A percentile compares a stretch with the other conserved stretches of the same genome.
Conservation (phyloP, 2,797 vertebrate species). For the Centroberyx gerrardi region DNA sequence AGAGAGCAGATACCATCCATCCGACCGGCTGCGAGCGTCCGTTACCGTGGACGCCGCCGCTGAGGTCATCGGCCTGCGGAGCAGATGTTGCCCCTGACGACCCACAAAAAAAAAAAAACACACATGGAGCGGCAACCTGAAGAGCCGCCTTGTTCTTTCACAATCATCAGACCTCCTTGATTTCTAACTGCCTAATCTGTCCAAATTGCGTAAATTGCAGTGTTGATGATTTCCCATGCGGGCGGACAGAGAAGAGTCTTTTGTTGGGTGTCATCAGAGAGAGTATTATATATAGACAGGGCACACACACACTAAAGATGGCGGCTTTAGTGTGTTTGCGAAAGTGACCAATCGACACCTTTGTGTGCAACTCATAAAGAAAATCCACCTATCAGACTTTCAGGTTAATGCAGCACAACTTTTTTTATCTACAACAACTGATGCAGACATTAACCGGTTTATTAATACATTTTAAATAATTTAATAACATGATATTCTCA, state of each 20-base stretch:
- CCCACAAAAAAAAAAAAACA: constrained; percentile 28
- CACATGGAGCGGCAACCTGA: constrained; percentile 49
- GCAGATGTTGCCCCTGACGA: constrained; percentile 75
- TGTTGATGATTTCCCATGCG: constrained; percentile 50
- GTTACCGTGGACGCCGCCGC: constrained; percentile 43
- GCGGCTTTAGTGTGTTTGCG: too few relatives aligned
- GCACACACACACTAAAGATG: too few relatives aligned
- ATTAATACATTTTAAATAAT: too few relatives aligned
- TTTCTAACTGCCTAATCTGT: constrained; percentile 59
- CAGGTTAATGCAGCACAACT: too few relatives aligned
- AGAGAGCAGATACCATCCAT: constrained; percentile 51
- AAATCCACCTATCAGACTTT: too few relatives aligned
- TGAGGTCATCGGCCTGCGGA: constrained; percentile 74
- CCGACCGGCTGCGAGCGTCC: constrained; percentile 58
- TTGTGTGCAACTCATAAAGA: too few relatives aligned
- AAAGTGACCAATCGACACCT: too few relatives aligned
- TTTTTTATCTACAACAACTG: too few relatives aligned
- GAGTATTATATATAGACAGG: too few relatives aligned
- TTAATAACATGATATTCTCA: too few relatives aligned
- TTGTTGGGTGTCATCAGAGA: constrained; percentile 2
- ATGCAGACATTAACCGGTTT: too few relatives aligned
- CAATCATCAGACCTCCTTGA: constrained; percentile 55
- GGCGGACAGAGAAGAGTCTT: constrained; percentile 40
- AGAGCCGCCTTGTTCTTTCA: constrained; percentile 57
- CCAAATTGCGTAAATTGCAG: constrained; percentile 55